Base-by-base conservation (phyloP, 2,888 invertebrate species). In the Venusia cambrica region DNA sequence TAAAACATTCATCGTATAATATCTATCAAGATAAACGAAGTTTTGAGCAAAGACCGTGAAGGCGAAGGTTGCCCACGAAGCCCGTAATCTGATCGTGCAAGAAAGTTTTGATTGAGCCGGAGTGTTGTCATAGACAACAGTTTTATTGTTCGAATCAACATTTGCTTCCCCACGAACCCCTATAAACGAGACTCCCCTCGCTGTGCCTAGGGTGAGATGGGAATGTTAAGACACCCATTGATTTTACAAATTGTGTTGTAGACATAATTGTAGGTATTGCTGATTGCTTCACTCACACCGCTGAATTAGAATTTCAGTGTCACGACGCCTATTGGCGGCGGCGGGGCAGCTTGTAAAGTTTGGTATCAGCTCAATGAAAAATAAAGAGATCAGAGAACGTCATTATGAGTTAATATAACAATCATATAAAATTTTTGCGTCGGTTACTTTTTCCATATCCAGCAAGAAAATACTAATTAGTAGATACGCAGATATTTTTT, bases 91-190 rank as follows among this genome's bases (percentile, higher is more conserved):
- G 29, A 21, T 26, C 30, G 29, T 29, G 21, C 30, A 29, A 40
- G 22, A 24, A 39, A 44, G 31, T 42, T 38, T 37, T 39, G 39
- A 44, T 44, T 41, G 28, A 38, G 38, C 36, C 17, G n/a, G n/a
- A 43, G 44, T 62, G 63, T 68, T 66, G 66, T 69, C 61, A 54
- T 26, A 62, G 66, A 51, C 54, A 67, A 73, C 69, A 70, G 52
- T 69, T 68, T 69, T 74, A 74, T 73, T 74, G 62, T 68, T 59
- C 55, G 55, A 59, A 64, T 66, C 73, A 73, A 74, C 69, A 69
- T 36, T 45, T 37, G 58, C 54, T 49, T 67, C 73, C 74, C 67
- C 53, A 44, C 51, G 49, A 42, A 41, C 19, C 49, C 51, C 62
- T 8, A 10, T 25, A 27, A 14, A 63, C 31, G 27, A 31, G 30